A percentile compares a stretch with the other conserved stretches of the same genome.
These are phyloP conservation scores for Nannoperca obscura DNA, from an alignment of 2,797 vertebrate species.

Conservation along the genomic window DNA sequence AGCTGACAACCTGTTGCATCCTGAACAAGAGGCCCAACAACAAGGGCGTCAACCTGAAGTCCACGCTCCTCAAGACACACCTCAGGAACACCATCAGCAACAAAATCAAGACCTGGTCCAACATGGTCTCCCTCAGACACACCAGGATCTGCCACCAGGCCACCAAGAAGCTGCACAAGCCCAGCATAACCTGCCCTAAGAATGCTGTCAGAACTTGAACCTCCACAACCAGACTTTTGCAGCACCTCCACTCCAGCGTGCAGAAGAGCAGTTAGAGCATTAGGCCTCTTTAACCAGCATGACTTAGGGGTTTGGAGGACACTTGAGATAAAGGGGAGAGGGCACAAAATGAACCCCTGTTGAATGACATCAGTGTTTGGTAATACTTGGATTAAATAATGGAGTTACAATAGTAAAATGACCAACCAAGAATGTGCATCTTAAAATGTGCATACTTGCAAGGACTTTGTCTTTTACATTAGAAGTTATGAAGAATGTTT, in stretches of 20 bases:
- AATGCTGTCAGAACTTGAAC: slow-evolving; percentile 40
- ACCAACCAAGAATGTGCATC: slow-evolving; percentile 30
- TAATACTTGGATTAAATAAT: slow-evolving; percentile 39
- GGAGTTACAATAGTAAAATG: slow-evolving; percentile 33
- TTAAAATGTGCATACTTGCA: slow-evolving; percentile 20
- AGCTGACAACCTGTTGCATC: slow-evolving; percentile 53
- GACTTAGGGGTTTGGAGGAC: slow-evolving; percentile 51
- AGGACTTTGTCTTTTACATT: slow-evolving; percentile 26
- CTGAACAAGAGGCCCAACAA: slow-evolving; percentile 57
- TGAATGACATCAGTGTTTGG: slow-evolving; percentile 46
- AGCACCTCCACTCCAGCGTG: slow-evolving; percentile 52
- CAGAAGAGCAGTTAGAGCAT: slow-evolving; percentile 42
- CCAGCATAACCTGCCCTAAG: slow-evolving; percentile 66
- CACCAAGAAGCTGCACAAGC: slow-evolving; percentile 71
- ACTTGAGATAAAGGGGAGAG: slow-evolving; percentile 40
- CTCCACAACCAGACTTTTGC: slow-evolving; percentile 57
- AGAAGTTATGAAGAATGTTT: slow-evolving; percentile 37
- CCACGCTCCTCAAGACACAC: slow-evolving; percentile 49
- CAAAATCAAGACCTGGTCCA: slow-evolving; percentile 55
- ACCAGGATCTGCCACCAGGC: slow-evolving; percentile 76
- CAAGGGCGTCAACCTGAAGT: slow-evolving; percentile 61
- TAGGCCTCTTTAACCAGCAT: slow-evolving; percentile 55
- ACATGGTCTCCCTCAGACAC: slow-evolving; percentile 64
- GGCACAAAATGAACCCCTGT: slow-evolving; percentile 46
- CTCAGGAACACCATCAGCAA: slow-evolving; percentile 57